Percentiles rank a stretch among this genome's conserved stretches.
phyloP scores from a whole-genome alignment of 2,797 vertebrate species.

The Pangasius krempfi region DNA sequence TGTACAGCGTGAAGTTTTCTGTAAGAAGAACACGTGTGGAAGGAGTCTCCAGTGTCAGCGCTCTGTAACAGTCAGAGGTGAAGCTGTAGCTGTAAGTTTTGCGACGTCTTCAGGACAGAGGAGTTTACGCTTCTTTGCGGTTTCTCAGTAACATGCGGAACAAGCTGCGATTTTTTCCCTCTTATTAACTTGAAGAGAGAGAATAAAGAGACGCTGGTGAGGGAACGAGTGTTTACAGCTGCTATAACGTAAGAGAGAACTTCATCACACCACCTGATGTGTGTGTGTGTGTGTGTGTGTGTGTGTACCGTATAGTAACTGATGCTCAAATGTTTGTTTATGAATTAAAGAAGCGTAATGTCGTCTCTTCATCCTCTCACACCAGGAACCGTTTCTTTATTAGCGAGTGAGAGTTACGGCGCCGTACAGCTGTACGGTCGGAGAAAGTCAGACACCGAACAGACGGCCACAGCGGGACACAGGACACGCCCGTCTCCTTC shows the following conservation, averaged over 20 bases:
- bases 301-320: neutral
- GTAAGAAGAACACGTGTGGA: neutral
- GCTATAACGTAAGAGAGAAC: neutral
- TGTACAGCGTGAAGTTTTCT: neutral
- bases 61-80: neutral
- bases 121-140: neutral
- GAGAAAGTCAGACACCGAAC: neutral
- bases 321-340: neutral
- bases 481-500: constrained; percentile 15
- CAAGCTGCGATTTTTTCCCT: neutral
- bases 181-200: neutral
- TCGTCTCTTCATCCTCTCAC: neutral
- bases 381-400: neutral
- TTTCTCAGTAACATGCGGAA: neutral
- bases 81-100: neutral
- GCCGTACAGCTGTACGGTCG: neutral
- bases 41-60: neutral
- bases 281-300: too few species aligned
- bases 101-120: neutral
- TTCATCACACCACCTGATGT: too few species aligned
- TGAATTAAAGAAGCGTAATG: neutral
- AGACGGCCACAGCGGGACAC: neutral
- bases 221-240: neutral
- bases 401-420: neutral
- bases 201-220: neutral